Evolutionary conservation across 2,113 vertebrate species (phyloP).

Genomic region (Mesembrinibis cayennensis): DNA sequence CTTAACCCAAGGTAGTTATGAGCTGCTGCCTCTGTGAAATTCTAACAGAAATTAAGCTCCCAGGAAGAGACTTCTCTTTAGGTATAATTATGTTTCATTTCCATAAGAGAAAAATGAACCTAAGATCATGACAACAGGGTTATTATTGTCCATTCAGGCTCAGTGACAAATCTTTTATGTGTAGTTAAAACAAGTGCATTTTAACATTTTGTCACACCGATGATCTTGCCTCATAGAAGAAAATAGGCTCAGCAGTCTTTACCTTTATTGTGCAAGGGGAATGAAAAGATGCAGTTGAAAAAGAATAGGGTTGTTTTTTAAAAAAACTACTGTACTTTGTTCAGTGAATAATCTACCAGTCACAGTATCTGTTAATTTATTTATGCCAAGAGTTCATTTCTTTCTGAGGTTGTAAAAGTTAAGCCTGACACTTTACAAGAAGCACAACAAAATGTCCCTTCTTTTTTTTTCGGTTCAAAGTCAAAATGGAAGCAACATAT

Average conservation of each 20-base stretch:
- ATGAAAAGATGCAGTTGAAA: conserved; percentile 57
- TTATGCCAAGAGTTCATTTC: conserved; percentile 3
- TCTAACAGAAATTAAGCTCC: conserved; percentile 48
- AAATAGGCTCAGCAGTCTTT: neutral
- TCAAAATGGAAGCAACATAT: neutral
- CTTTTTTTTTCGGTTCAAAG: neutral
- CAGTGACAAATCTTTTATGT: conserved; percentile 46
- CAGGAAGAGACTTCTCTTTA: conserved; percentile 51
- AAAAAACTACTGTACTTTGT: neutral
- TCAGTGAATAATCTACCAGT: neutral
- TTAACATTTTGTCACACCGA: conserved; percentile 54
- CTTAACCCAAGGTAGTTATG: conserved; percentile 8
- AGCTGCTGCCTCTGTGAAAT: neutral
- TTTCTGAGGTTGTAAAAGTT: neutral
- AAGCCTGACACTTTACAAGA: neutral
- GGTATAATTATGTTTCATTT: conserved; percentile 66
- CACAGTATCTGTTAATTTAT: neutral
- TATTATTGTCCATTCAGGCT: conserved; percentile 63
- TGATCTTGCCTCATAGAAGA: conserved; percentile 55
- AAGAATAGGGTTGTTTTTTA: neutral
- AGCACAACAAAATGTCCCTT: neutral
- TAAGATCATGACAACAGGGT: conserved; percentile 59
- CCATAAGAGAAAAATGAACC: conserved; percentile 61
- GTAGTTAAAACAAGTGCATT: conserved; percentile 54
- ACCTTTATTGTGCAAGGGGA: conserved; percentile 25